A percentile compares a stretch with the other conserved stretches of the same genome.
phyloP scores from a whole-genome alignment of 2,797 vertebrate species.

The Heliangelus exortis region DNA sequence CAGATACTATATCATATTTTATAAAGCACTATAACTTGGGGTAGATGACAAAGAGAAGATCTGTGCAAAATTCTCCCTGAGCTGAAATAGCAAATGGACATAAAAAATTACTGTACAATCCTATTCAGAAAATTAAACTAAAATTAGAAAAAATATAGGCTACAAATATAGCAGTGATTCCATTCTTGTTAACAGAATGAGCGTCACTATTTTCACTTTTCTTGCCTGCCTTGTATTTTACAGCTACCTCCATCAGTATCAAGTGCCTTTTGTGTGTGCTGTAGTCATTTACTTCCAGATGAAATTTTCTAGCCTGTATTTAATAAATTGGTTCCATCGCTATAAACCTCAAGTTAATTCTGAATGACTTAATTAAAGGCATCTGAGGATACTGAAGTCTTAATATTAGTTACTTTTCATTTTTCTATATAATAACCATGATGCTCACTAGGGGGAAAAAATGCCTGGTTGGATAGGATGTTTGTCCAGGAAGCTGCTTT shows the following conservation, averaged over 20 bases:
- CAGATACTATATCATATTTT: neutral
- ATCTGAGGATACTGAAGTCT: neutral
- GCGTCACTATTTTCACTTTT: neutral
- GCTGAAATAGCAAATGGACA: neutral
- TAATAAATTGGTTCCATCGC: neutral
- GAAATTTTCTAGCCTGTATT: neutral
- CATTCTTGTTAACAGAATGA: neutral
- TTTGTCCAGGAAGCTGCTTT: slow-evolving; percentile 58
- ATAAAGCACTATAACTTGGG: accelerated
- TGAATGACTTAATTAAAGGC: slow-evolving; percentile 7
- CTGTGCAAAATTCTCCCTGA: slow-evolving; percentile 39
- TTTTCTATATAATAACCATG: slow-evolving; percentile 28
- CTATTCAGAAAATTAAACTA: neutral
- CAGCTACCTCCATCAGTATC: neutral
- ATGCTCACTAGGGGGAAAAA: neutral
- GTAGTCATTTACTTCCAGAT: neutral
- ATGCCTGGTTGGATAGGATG: neutral
- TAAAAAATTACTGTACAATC: neutral
- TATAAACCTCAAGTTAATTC: slow-evolving; percentile 10
- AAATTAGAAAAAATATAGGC: neutral
- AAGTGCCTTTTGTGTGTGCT: neutral
- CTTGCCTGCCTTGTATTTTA: neutral
- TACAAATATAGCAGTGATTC: neutral
- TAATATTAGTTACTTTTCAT: slow-evolving; percentile 18
- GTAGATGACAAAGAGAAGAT: neutral